Percentiles rank a stretch among this genome's conserved stretches.
Evolutionary conservation across 2,113 vertebrate genomes (phyloP).

Genomic region (Coryphaenoides rupestris): DNA sequence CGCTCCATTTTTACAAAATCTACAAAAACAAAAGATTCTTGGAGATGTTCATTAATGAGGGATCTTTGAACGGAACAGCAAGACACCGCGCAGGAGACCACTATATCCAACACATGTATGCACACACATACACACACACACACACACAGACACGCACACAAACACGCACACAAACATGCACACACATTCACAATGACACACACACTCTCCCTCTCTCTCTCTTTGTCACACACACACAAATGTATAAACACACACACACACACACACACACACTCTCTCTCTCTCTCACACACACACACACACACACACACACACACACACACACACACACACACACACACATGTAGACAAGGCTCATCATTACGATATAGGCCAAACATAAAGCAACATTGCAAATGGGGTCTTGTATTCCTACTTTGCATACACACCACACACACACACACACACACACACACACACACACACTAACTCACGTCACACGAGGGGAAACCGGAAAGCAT

Average conservation of each 20-base stretch:
- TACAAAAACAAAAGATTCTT: constrained; percentile 8
- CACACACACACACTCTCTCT: no score
- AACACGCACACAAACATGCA: no score
- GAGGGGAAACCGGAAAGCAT: no score
- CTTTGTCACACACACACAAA: neutral
- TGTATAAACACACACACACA: neutral
- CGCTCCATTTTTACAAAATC: constrained; percentile 32
- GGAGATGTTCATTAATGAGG: constrained; percentile 58
- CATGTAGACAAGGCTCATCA: constrained; percentile 14
- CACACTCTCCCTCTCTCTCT: no score
- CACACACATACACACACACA: neutral
- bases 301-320: neutral
- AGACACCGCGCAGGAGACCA: constrained; percentile 21
- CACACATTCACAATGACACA: no score
- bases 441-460: neutral
- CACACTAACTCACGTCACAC: neutral
- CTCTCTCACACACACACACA: neutral
- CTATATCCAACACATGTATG: neutral
- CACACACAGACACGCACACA: neutral
- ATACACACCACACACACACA: neutral
- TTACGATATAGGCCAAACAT: constrained; percentile 24
- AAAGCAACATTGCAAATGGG: constrained; percentile 7
- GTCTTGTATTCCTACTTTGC: constrained; percentile 8
- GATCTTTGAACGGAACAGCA: constrained; percentile 42
- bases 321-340: neutral